Conservation (phyloP, 1,140 invertebrate species). For the Atopsyche davidsoni region DNA sequence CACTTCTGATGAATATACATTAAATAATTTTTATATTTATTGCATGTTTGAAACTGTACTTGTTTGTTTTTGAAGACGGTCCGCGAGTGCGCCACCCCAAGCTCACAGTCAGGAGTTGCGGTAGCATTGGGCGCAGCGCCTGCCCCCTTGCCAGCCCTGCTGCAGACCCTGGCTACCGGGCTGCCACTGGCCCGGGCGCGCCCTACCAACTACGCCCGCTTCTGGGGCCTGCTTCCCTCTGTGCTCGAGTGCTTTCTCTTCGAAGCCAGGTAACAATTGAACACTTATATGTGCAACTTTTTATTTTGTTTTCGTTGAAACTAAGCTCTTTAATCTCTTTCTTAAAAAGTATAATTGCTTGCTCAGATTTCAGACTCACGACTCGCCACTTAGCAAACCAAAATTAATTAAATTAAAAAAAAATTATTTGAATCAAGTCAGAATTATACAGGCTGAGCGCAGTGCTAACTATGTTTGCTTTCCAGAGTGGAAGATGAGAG, state of each 20-base stretch:
- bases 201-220: constrained; percentile 60
- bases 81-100: constrained; percentile 21
- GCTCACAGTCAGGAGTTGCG: constrained; percentile 8
- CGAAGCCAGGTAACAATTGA: constrained; percentile 57
- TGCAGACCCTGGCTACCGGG: constrained; percentile 69
- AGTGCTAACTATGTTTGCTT: no score
- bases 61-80: constrained; percentile 20
- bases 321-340: no score
- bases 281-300: background rate
- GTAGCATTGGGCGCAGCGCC: constrained; percentile 10
- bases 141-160: constrained; percentile 31
- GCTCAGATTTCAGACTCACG: no score
- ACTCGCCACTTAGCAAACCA: no score
- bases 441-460: no score
- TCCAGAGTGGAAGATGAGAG: constrained; percentile 61
- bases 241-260: constrained; percentile 90
- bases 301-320: constrained; percentile 33
- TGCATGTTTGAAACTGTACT: background rate
- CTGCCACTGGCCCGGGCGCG: constrained; percentile 80
- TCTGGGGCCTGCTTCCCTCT: constrained; percentile 81
- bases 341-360: no score
- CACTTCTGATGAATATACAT: background rate
- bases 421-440: no score
- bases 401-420: no score
- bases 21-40: constrained; percentile 5